Evolutionary conservation across 2,797 vertebrate species (phyloP).

Genomic region (Tapirus indicus): DNA sequence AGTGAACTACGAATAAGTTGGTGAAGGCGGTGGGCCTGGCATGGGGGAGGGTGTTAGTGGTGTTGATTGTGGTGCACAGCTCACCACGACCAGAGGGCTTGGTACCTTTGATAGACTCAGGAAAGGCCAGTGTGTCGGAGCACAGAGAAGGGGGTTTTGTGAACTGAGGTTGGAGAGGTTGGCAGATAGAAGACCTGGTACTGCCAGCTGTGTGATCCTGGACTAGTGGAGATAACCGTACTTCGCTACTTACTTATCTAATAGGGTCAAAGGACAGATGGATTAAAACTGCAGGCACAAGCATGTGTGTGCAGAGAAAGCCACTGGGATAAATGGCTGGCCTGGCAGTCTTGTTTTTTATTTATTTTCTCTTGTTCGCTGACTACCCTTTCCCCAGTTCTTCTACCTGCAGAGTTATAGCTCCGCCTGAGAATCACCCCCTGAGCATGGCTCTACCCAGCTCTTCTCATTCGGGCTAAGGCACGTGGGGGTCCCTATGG

Average conservation of each 20-base stretch:
- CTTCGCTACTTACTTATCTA: background rate
- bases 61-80: accelerated
- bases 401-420: background rate
- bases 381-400: background rate
- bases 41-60: accelerated
- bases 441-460: background rate
- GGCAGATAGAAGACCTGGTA: background rate
- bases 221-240: background rate
- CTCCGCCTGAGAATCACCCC: background rate
- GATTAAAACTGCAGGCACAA: no score
- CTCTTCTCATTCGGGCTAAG: background rate
- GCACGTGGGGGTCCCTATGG: background rate
- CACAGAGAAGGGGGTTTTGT: background rate
- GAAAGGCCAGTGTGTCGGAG: background rate
- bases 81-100: background rate
- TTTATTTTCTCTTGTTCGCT: background rate
- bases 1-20: background rate
- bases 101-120: background rate
- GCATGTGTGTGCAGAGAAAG: accelerated
- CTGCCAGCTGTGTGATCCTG: background rate
- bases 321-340: background rate
- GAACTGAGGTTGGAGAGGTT: background rate
- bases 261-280: background rate
- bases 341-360: background rate
- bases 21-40: background rate